Conservation (phyloP, 2,113 vertebrate genomes). For the Carollia perspicillata region DNA sequence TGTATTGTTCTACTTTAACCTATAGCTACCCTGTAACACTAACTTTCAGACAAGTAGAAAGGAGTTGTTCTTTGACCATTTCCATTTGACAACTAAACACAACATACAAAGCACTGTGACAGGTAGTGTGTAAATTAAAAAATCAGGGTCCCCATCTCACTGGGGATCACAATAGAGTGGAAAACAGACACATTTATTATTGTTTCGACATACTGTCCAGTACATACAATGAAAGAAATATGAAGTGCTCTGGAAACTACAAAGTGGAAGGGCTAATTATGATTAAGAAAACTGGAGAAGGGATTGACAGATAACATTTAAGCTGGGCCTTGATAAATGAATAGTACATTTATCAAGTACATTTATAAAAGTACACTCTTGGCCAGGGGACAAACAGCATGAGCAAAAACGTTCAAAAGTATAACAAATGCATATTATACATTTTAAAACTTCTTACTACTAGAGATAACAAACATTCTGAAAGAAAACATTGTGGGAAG, state of each 20-base stretch:
- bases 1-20: neutral
- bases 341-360: too few species aligned
- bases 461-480: neutral
- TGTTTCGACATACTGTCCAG: neutral
- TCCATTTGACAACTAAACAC: neutral
- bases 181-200: conserved; percentile 1
- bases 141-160: neutral
- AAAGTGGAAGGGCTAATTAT: neutral
- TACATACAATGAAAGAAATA: conserved; percentile 10
- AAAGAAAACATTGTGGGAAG: neutral
- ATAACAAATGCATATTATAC: neutral
- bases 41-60: neutral
- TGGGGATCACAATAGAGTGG: neutral
- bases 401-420: conserved; percentile 26
- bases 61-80: neutral
- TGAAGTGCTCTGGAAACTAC: neutral
- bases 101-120: neutral
- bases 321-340: neutral
- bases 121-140: neutral
- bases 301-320: neutral
- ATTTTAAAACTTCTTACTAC: neutral
- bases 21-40: neutral
- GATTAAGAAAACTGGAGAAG: neutral
- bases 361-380: neutral
- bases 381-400: neutral